Evolutionary conservation across 2,113 vertebrate genomes (phyloP), one percentile per base, ranked within the genome.

Genomic region (Sardina pilchardus): DNA sequence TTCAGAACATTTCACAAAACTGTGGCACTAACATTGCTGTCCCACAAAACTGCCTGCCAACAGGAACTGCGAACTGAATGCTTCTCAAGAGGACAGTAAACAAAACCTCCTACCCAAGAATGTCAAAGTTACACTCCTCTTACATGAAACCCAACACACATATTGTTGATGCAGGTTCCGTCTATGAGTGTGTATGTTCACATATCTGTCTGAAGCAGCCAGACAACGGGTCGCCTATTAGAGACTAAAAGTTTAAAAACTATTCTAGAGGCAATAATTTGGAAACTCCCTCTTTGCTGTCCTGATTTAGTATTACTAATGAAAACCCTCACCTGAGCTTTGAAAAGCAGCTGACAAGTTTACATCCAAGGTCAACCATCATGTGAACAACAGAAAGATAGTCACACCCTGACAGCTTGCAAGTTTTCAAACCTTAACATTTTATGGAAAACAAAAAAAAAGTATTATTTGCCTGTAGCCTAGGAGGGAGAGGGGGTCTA

Each of bases 1-100:
- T 24, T 63, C 63, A 26, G 71, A 36, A 17, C 71, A 78, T 34
- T 16, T 34, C 14, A 78, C 71, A 78, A 78, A 71, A 36, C 16
- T 4, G 34, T 36, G 71, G 1, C 71, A 78, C 12, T 36, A 17
- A 30, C 30, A 78, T 1, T 24, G 53, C 26, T 36, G 71, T 36
- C 71, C 63, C 26, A 67, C 63, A 26, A 67, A 67, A 30, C 71
- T 78, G 53, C 0, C 53, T 75, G 67, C 71, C 71, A 39, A 34
- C 71, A 78, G 71, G 71, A 78, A 78, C 10, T 36, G 71, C 30
- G 7, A 63, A 63, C 56, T 67, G 21, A 78, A 78, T 78, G 71
- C 26, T 36, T 78, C 63, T 71, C 71, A 36, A 4, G 59, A 63
- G 71, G 71, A 78, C 30, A 78, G 71, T 78, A 78, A 78, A 78